Conservation (phyloP, 2,113 vertebrate species). For the Azemiops feae region DNA sequence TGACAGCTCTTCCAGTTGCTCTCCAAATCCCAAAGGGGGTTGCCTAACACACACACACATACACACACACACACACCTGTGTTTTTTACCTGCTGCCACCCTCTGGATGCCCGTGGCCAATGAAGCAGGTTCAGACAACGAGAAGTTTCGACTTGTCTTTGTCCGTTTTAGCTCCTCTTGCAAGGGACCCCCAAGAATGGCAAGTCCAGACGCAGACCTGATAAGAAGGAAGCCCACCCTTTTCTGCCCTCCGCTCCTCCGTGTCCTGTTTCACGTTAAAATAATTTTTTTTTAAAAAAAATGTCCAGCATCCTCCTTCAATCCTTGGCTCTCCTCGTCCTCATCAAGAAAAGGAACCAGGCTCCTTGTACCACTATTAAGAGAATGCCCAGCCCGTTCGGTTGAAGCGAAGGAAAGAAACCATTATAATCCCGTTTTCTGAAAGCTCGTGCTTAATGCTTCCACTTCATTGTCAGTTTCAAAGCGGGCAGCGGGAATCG, state of each 20-base stretch:
- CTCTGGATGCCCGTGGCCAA: too few species aligned
- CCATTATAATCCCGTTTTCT: background rate
- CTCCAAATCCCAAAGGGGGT: background rate
- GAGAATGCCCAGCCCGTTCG: background rate
- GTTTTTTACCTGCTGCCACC: too few species aligned
- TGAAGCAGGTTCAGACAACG: background rate
- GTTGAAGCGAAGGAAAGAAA: background rate
- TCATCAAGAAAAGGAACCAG: background rate
- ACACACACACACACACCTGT: too few species aligned
- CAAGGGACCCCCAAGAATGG: background rate
- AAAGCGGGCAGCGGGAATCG: background rate
- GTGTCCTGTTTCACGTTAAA: background rate
- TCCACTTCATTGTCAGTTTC: background rate
- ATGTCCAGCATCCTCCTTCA: too few species aligned
- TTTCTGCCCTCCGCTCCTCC: background rate
- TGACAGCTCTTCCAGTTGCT: too few species aligned
- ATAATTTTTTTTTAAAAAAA: background rate
- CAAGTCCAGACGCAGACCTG: too few species aligned
- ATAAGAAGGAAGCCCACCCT: too few species aligned
- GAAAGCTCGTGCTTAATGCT: background rate
- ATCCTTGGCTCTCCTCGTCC: background rate
- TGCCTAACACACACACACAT: too few species aligned
- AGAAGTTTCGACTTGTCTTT: background rate
- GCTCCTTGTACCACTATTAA: background rate
- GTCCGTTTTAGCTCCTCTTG: background rate